Percentiles rank a stretch among this genome's conserved stretches.
phyloP scores from a whole-genome alignment of 2,113 vertebrate species.

The Phocoena phocoena region DNA sequence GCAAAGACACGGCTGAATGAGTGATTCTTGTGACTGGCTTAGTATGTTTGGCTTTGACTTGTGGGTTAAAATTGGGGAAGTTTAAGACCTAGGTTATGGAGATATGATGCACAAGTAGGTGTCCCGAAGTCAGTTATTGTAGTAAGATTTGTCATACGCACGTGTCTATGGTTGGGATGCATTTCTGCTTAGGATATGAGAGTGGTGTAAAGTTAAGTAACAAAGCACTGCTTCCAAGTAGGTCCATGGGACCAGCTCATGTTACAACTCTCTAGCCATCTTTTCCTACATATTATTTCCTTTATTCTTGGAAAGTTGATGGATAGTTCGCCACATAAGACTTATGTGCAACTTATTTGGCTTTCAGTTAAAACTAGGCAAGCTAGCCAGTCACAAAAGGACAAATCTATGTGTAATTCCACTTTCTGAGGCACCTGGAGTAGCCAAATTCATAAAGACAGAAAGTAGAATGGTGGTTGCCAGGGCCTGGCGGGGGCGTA shows the following conservation, averaged over 20 bases:
- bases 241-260: background rate
- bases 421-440: too few species aligned
- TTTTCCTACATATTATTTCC: background rate
- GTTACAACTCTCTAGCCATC: background rate
- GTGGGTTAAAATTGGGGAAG: background rate
- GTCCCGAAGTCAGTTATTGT: background rate
- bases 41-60: background rate
- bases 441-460: too few species aligned
- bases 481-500: too few species aligned
- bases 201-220: background rate
- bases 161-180: background rate
- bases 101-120: background rate
- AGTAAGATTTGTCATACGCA: background rate
- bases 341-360: background rate
- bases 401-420: too few species aligned
- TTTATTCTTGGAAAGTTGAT: background rate
- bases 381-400: background rate
- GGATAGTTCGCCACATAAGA: background rate
- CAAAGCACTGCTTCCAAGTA: background rate
- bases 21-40: background rate
- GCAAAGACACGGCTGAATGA: background rate
- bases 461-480: too few species aligned
- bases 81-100: background rate
- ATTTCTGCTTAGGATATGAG: background rate
- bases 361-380: background rate